phyloP scores from a whole-genome alignment of 2,113 vertebrate genomes.

The Sialia sialis region DNA sequence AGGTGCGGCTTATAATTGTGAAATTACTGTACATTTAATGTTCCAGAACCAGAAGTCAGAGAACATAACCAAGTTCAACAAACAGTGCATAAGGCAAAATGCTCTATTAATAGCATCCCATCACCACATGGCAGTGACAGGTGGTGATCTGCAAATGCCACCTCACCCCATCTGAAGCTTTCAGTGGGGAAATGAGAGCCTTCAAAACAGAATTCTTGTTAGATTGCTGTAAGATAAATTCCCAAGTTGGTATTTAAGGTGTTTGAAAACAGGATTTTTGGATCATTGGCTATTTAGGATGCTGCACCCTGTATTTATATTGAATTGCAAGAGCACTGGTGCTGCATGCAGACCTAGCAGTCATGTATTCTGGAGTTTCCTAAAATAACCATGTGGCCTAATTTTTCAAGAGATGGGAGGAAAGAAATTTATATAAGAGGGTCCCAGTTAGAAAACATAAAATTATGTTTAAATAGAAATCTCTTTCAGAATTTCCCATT shows the following conservation, averaged over 20 bases:
- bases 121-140: background rate
- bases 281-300: background rate
- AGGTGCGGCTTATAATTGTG: too few relatives aligned
- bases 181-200: background rate
- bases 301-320: background rate
- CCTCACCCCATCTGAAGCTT: background rate
- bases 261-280: background rate
- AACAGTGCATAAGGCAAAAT: background rate
- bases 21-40: too few relatives aligned
- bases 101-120: background rate
- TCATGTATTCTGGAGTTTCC: background rate
- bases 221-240: background rate
- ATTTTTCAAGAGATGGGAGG: background rate
- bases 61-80: background rate
- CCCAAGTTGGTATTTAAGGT: background rate
- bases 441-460: background rate
- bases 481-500: background rate
- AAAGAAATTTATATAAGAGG: background rate
- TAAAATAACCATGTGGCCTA: background rate
- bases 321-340: background rate
- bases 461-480: background rate
- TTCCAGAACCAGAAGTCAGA: background rate
- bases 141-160: slow-evolving; percentile 22
- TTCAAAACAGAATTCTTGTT: background rate
- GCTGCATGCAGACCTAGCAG: background rate